Conservation (phyloP, 2,888 invertebrate species). For the Papilio elwesi region DNA sequence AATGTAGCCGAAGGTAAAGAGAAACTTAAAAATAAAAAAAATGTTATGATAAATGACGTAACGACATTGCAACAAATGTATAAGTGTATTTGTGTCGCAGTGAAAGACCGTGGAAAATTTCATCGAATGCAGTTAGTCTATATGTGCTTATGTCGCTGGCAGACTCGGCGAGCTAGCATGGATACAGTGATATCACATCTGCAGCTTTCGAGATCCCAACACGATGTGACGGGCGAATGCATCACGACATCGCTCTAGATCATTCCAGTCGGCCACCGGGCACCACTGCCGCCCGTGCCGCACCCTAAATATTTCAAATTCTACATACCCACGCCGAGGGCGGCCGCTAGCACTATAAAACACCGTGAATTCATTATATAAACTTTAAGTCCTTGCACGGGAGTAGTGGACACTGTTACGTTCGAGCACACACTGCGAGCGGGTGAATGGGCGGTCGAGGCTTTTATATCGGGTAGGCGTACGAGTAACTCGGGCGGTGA, state of each 20-base stretch:
- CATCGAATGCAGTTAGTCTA: conserved; percentile 59
- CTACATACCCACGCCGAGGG: conserved; percentile 88
- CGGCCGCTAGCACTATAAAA: conserved; percentile 85
- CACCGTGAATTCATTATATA: conserved; percentile 82
- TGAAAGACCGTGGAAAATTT: conserved; percentile 23
- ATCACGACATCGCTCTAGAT: conserved; percentile 38
- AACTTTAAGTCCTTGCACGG: conserved; percentile 80
- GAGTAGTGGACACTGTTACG: conserved; percentile 80
- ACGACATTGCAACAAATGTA: conserved; percentile 11
- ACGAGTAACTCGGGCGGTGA: conserved; percentile 71
- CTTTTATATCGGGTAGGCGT: conserved; percentile 81
- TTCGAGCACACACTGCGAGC: conserved; percentile 83
- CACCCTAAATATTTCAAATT: conserved; percentile 77
- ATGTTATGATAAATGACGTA: conserved; percentile 4
- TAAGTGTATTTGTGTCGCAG: conserved; percentile 11
- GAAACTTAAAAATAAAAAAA: background rate
- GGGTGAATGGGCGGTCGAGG: conserved; percentile 81
- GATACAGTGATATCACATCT: conserved; percentile 60
- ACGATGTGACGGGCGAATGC: conserved; percentile 16
- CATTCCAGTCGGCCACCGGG: conserved; percentile 53
- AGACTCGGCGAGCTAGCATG: conserved; percentile 58
- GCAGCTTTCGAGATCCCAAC: conserved; percentile 59
- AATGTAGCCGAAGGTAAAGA: background rate
- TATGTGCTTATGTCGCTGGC: conserved; percentile 55
- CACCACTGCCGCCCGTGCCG: conserved; percentile 53